Evolutionary conservation across 2,797 vertebrate species (phyloP).

Genomic region (Liparis tanakae): DNA sequence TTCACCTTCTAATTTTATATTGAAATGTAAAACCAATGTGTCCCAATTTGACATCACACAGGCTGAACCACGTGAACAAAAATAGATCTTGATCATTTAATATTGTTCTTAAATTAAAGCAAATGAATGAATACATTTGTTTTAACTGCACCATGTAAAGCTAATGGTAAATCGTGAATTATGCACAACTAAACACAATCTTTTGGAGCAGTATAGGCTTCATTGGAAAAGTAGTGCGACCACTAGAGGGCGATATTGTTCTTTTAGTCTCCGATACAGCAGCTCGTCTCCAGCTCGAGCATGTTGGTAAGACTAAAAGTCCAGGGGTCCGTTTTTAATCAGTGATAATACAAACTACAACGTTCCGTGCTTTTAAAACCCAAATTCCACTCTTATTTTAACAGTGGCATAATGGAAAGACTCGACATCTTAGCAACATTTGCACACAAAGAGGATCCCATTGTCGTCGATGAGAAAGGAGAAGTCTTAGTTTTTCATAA

Average conservation of each 20-base stretch:
- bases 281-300: conserved; percentile 20
- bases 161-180: neutral
- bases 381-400: neutral
- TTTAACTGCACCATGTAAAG: neutral
- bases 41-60: neutral
- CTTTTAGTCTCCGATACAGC: conserved; percentile 51
- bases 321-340: neutral
- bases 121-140: neutral
- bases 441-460: neutral
- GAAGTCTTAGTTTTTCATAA: neutral
- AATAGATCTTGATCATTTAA: neutral
- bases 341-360: neutral
- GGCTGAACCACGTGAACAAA: neutral
- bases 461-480: neutral
- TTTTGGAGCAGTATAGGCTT: neutral
- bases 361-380: too few species aligned
- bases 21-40: neutral
- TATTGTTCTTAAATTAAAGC: neutral
- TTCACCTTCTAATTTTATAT: neutral
- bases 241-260: conserved; percentile 84
- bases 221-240: neutral
- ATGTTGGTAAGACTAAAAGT: conserved; percentile 9
- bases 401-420: neutral
- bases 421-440: conserved; percentile 3
- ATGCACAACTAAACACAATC: neutral